Base-by-base conservation (phyloP, 1,140 invertebrate species). In the Himalopsyche phryganea region DNA sequence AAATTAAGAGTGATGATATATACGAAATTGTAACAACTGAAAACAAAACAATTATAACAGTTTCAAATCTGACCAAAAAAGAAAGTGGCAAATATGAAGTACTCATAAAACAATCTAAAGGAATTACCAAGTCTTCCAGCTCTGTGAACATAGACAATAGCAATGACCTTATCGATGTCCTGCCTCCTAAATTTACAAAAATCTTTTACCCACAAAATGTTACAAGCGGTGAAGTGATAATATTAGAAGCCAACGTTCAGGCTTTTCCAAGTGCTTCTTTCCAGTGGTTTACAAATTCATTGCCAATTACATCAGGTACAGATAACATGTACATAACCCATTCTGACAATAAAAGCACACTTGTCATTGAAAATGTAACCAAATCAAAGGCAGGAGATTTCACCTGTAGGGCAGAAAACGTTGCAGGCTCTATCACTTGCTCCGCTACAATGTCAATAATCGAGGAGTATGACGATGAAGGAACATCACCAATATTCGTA, bases 351-450 rank as follows among this genome's bases (percentile, higher is more conserved):
- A 81, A 83, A 65, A 94, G 91, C 10, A 84, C 89, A 42, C 76
- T 97, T 10, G 74, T 92, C 58, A 87, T 96, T 36, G 85, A 87
- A 66, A 85, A 91, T 68, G 82, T 90, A 17, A 82, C 80, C 57
- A 76, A 83, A 50, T 85, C 91, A 70, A 83, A 85, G 58, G 75
- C 80, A 50, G 93, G 91, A 20, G 81, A 87, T 28, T 91, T 92
- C 61, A 95, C 90, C 10, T 94, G 92, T 68, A 83, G 88, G 66
- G 93, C 92, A 6, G 89, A 94, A 72, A 96, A 96, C 74, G 86
- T 88, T 45, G 85, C 83, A 42, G 93, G 92, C 13, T 91, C 89
- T 0, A 88, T 93, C 0, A 91, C 89, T 2, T 88, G 85, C 56
- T 91, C 91, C 0, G 89, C 92, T 4, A 86, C 82, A 14, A 67